Percentiles rank a stretch among this genome's conserved stretches.
phyloP scores from a whole-genome alignment of 1,140 invertebrate species.

The Amphibalanus amphitrite region DNA sequence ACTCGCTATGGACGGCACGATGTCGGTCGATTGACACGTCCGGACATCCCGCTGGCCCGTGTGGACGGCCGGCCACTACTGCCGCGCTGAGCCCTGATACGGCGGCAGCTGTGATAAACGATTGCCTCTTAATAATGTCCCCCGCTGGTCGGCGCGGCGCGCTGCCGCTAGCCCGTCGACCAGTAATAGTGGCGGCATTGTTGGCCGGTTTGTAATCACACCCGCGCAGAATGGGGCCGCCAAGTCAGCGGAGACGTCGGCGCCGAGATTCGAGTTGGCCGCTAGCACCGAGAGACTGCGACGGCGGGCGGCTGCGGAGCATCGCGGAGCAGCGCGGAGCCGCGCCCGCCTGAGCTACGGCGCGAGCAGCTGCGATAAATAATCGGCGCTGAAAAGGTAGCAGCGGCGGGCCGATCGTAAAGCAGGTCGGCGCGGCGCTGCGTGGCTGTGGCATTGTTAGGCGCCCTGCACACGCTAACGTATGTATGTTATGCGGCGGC shows the following conservation, averaged over 20 bases:
- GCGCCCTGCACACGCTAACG: background rate
- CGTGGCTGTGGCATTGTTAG: background rate
- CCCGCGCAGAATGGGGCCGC: background rate
- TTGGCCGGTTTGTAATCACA: background rate
- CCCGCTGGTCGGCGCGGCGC: background rate
- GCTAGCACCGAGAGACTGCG: background rate
- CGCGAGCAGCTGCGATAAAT: background rate
- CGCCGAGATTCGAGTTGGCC: too few relatives aligned
- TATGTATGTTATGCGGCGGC: background rate
- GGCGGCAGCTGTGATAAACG: background rate
- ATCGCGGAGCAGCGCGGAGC: background rate
- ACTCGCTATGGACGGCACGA: too few relatives aligned
- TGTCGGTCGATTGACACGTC: background rate
- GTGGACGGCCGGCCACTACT: background rate
- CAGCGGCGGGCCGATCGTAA: background rate
- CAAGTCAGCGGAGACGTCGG: background rate
- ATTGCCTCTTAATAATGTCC: background rate
- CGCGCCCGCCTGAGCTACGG: background rate
- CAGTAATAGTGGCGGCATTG: background rate
- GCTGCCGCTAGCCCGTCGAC: background rate
- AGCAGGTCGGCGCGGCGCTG: background rate
- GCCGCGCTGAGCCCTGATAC: background rate
- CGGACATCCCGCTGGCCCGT: background rate
- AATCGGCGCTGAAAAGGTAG: background rate
- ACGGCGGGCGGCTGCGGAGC: background rate